Base-by-base conservation (phyloP, 2,888 invertebrate genomes). In the Machimus rusticus region DNA sequence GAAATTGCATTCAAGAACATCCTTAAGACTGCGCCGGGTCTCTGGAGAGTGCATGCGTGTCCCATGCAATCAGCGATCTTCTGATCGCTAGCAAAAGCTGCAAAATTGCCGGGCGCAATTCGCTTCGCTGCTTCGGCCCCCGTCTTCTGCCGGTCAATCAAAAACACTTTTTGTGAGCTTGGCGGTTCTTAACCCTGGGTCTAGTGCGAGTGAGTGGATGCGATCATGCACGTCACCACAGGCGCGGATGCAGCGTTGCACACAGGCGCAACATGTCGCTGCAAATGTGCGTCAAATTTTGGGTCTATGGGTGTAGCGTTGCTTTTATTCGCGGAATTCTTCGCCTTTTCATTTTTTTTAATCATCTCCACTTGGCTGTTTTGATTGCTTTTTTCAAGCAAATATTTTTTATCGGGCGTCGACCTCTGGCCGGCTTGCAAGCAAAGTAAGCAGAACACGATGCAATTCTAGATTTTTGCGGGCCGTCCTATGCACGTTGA, bases 351-450 rank as follows among this genome's bases (percentile, higher is more conserved):
- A 19, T 66, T 82, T 82, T 57, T 34, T 82, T 82, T 82, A 82
- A 82, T 82, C 82, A 82, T 57, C 39, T 82, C 82, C 81, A 57
- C 34, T 82, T 34, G 82, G 34, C 57, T 82, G 82, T 51, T 82
- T 57, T 51, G 34, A 57, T 76, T 76, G 76, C 76, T 37, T 82
- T 82, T 31, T 57, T 81, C 37, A 57, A 57, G 82, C 82, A 82
- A 82, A 82, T 82, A 82, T 82, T 82, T 82, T 81, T 82, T 57
- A 66, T n/a, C 82, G 82, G 82, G 12, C 82, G 57, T 57, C 82
- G 82, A 82, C 82, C 82, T 28, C 43, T 82, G 51, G 37, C 55
- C 51, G 6, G 46, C 19, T 28, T 55, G 28, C 55, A 81, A 76
- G 76, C 37, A 6, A 34, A 76, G n/a, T 34, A 81, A 76, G 76